Evolutionary conservation across 2,113 vertebrate genomes (phyloP).

Genomic region (Macaca nemestrina): DNA sequence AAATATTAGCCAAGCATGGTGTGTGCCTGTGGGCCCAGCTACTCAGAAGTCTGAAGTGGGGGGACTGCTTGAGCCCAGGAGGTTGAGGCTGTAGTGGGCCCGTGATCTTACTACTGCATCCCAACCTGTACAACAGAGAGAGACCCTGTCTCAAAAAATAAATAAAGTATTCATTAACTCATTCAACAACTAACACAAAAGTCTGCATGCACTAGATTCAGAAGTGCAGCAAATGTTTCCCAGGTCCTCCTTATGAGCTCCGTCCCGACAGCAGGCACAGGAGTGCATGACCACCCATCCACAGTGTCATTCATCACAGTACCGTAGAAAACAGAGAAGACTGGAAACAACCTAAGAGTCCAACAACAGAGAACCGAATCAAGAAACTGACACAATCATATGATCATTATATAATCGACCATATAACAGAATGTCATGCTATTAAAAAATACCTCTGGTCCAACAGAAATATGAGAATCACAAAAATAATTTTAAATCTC

Average conservation of each 20-base stretch:
- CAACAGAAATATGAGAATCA: not conserved
- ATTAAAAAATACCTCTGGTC: not conserved
- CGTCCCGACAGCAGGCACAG: not conserved
- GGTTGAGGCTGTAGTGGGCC: not conserved
- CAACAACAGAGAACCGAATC: not conserved
- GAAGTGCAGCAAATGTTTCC: not conserved
- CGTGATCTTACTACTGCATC: not conserved
- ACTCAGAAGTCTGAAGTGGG: not conserved
- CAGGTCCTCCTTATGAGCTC: not conserved
- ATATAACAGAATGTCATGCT: not conserved
- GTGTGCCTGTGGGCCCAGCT: not conserved
- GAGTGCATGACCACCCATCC: not conserved
- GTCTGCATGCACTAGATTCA: not conserved
- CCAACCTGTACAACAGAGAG: not conserved
- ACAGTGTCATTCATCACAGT: not conserved
- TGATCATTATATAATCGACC: not conserved
- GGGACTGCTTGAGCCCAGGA: not conserved
- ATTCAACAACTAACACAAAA: not conserved
- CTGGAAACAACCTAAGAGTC: conserved; percentile 1
- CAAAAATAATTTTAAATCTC: not conserved
- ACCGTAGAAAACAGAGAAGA: not conserved
- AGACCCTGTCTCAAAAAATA: not conserved
- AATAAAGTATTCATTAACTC: not conserved
- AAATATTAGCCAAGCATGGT: not conserved
- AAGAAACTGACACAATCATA: not conserved